Percentiles rank a stretch among this genome's conserved stretches.
phyloP scores from a whole-genome alignment of 2,888 invertebrate species.

The Ypsolopha scabrella region DNA sequence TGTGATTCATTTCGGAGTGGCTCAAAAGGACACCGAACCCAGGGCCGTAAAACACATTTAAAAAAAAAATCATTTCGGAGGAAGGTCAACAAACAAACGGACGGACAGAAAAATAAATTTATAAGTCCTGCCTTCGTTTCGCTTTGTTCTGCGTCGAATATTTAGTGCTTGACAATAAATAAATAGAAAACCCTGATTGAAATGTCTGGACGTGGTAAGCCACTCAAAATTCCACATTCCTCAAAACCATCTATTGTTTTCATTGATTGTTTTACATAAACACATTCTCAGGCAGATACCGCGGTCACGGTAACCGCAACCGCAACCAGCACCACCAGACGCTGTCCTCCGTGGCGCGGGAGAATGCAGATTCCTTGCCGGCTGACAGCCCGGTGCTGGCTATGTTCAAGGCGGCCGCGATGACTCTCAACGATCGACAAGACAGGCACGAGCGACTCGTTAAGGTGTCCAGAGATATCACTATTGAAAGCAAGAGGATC shows the following conservation, averaged over 20 bases:
- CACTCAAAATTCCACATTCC: not conserved
- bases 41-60: too few relatives aligned
- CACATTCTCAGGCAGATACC: slow-evolving; percentile 26
- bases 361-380: slow-evolving; percentile 28
- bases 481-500: slow-evolving; percentile 90
- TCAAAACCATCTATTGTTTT: not conserved
- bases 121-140: too few relatives aligned
- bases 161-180: too few relatives aligned
- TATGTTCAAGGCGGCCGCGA: slow-evolving; percentile 74
- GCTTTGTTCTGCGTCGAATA: too few relatives aligned
- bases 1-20: too few relatives aligned
- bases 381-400: slow-evolving; percentile 65
- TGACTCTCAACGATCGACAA: slow-evolving; percentile 80
- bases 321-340: slow-evolving; percentile 23
- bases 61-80: too few relatives aligned
- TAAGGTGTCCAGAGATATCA: slow-evolving; percentile 85
- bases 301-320: slow-evolving; percentile 25
- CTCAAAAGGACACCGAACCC: too few relatives aligned
- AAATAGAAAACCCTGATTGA: slow-evolving; percentile 1
- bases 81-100: too few relatives aligned
- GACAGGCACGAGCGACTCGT: slow-evolving; percentile 87
- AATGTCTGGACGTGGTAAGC: slow-evolving; percentile 39
- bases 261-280: not conserved
- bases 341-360: slow-evolving; percentile 37
- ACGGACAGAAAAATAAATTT: too few relatives aligned